Evolutionary conservation across 2,797 vertebrate genomes (phyloP), one percentile per base, ranked within the genome.

Genomic region (Benthosema pterotum): DNA sequence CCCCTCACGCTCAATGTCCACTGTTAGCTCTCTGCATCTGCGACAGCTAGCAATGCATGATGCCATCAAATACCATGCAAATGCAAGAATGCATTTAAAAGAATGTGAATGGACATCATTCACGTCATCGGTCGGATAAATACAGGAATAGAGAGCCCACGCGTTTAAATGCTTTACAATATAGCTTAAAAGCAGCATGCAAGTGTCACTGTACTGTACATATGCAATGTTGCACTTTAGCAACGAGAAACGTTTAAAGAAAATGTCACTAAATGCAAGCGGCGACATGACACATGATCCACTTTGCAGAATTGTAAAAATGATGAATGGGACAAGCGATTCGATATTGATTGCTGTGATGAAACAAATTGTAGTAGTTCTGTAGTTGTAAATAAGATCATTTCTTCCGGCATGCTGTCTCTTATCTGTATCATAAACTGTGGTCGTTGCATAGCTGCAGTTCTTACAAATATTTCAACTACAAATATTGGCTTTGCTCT

Each of bases 1-100:
- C 83, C 71, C 57, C 74, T 75, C 75, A 59, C 84, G 66, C 74
- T 83, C 78, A 65, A 54, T 83, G 77, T 79, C n/a, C 81, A 69
- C 65, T 70, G 32, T 19, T 61, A 38, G 68, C 45, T 50, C 60
- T 71, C 52, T 13, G n/a, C 4, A 25, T n/a, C n/a, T n/a, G n/a
- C 70, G 68, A 73, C 71, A 75, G 68, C 60, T 38, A 38, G 32
- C 32, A 38, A 9, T 38, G 11, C 32, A 38, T 11, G 32, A 38
- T 38, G 2, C 19, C 8, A 4, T 2, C n/a, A n/a, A n/a, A n/a
- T n/a, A n/a, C n/a, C 28, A 43, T 4, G 22, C 53, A 52, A 18
- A 25, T 52, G 19, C 48, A 52, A 32, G 8, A 32, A 32, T 6
- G 0, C n/a, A 32, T 6, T 6, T 32, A 8, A 9, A 32, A 38